Evolutionary conservation across 2,797 vertebrate species (phyloP).

Genomic region (Melanogrammus aeglefinus): DNA sequence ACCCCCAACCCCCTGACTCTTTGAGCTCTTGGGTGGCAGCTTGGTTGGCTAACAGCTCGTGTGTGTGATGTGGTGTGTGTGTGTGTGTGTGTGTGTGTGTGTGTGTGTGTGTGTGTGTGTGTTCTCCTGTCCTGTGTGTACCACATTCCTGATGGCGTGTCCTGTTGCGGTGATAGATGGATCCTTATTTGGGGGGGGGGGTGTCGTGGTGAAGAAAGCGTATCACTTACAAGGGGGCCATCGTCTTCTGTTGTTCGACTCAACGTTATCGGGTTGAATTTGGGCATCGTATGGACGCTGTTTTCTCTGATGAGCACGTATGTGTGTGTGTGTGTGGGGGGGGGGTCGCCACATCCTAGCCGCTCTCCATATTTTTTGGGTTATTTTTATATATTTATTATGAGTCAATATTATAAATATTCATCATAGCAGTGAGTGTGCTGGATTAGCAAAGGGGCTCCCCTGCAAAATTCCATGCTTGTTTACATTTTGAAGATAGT

Average conservation of each 20-base stretch:
- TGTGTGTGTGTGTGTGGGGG: too few relatives aligned
- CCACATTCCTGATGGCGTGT: constrained; percentile 63
- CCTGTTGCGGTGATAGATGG: constrained; percentile 58
- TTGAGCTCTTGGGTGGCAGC: constrained; percentile 53
- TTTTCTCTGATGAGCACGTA: neutral
- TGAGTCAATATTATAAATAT: neutral
- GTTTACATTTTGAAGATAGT: neutral
- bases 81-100: neutral
- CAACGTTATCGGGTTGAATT: constrained; percentile 56
- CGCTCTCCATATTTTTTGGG: neutral
- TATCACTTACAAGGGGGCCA: constrained; percentile 55
- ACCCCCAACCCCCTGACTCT: constrained; percentile 29
- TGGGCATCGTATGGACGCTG: neutral
- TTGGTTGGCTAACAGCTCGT: constrained; percentile 46
- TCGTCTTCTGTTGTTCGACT: constrained; percentile 57
- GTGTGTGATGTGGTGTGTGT: neutral
- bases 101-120: neutral
- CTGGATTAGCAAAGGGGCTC: neutral
- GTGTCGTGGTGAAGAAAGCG: constrained; percentile 22
- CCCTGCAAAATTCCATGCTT: neutral
- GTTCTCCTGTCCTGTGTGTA: constrained; percentile 43
- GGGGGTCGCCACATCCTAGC: too few relatives aligned
- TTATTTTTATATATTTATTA: neutral
- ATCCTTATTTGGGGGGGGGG: constrained; percentile 38
- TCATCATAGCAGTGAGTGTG: neutral